phyloP scores from a whole-genome alignment of 1,140 invertebrate species.

The Heliconius congener region DNA sequence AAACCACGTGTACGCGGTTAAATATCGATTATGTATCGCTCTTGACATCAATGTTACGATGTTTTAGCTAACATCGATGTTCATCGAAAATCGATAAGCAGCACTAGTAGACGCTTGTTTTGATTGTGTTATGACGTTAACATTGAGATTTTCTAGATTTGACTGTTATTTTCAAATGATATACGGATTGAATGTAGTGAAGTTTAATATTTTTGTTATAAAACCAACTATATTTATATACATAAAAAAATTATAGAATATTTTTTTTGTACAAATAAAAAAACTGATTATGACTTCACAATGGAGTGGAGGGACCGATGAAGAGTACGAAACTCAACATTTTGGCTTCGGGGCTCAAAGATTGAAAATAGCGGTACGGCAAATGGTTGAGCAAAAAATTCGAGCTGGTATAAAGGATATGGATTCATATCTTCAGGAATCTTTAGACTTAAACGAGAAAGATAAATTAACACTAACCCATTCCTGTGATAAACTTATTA shows the following conservation, averaged over 20 bases:
- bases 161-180: background rate
- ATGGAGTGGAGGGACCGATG: slow-evolving; percentile 71
- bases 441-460: slow-evolving; percentile 64
- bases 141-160: background rate
- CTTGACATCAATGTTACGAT: no score
- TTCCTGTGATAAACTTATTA: slow-evolving; percentile 66
- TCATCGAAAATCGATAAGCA: no score
- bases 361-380: slow-evolving; percentile 67
- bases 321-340: slow-evolving; percentile 75
- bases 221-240: no score
- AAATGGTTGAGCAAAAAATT: slow-evolving; percentile 78
- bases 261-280: no score
- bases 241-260: no score
- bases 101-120: background rate
- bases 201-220: background rate
- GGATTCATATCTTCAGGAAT: slow-evolving; percentile 64
- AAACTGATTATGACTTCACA: slow-evolving; percentile 63
- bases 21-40: no score
- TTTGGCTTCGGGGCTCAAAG: slow-evolving; percentile 74
- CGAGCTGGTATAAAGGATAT: slow-evolving; percentile 62
- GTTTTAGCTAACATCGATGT: no score
- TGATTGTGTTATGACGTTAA: background rate
- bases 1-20: no score
- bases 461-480: slow-evolving; percentile 63
- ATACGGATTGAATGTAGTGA: background rate